Evolutionary conservation across 1,140 invertebrate species (phyloP), one percentile per base, ranked within the genome.

Genomic region (Andricus grossulariae): DNA sequence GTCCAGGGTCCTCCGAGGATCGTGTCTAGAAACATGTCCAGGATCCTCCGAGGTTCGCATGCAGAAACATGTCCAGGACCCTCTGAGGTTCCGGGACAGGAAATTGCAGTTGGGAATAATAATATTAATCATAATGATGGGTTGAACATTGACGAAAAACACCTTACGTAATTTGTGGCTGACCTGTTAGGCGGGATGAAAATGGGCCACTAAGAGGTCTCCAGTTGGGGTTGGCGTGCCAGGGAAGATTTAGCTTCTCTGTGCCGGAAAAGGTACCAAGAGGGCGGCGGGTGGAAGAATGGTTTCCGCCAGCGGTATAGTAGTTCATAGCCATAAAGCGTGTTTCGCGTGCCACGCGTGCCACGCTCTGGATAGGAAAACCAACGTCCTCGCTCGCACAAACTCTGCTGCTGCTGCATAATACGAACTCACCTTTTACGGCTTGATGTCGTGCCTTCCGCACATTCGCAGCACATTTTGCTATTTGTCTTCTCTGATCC

Each of bases 231-330:
- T 86, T 88, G 84, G 87, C 86, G 87, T 87, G 87, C 82, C 73
- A 80, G 55, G 75, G 72, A 83, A 88, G 86, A 88, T 88, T 88
- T 88, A 88, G 84, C 81, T 80, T 81, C 83, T 85, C 82, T 71
- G 76, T 80, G 86, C 84, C 87, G 86, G 87, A 87, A 88, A 87
- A 82, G 86, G 81, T 86, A 87, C 82, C 81, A 74, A 82, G 83
- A 83, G 85, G 86, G 84, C 81, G 85, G 83, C 57, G 66, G 85
- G 52, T 85, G 80, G 80, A 88, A 80, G 85, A 86, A 88, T 88
- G 87, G 84, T 88, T 88, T 88, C 87, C 87, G 87, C 80, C 74
- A 78, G 73, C 73, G 80, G 80, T 83, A 80, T 52, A 79, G 70
- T 72, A 2, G 5, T 1, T 4, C 39, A 45, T 45, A 45, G 39